phyloP scores from a whole-genome alignment of 2,888 invertebrate genomes.

The Pemphredon lugubris region DNA sequence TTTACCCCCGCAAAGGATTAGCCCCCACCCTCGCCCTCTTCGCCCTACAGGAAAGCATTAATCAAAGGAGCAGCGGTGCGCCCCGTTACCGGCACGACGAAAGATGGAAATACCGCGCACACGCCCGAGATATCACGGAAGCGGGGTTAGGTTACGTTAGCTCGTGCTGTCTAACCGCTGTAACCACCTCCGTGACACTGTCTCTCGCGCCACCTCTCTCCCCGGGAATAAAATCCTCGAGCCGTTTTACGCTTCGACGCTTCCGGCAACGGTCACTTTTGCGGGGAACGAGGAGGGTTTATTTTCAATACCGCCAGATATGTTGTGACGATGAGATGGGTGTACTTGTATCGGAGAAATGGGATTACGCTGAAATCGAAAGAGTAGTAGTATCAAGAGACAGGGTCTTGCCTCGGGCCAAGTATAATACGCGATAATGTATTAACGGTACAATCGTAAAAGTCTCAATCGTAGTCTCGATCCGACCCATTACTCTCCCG shows the following conservation, averaged over 20 bases:
- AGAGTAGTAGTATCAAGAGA: too few relatives aligned
- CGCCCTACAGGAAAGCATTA: conserved; percentile 71
- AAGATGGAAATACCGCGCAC: conserved; percentile 65
- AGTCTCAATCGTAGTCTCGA: too few relatives aligned
- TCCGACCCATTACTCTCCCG: too few relatives aligned
- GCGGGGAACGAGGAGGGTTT: too few relatives aligned
- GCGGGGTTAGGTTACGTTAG: conserved; percentile 47
- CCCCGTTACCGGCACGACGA: conserved; percentile 69
- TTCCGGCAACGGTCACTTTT: conserved; percentile 12
- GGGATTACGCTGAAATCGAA: too few relatives aligned
- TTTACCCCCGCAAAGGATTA: conserved; percentile 54
- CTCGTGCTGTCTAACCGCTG: conserved; percentile 42
- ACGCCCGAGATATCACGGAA: conserved; percentile 58
- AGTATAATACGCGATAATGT: too few relatives aligned
- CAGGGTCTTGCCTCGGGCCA: too few relatives aligned
- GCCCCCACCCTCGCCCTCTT: conserved; percentile 32
- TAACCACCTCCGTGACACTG: conserved; percentile 46
- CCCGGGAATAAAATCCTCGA: conserved; percentile 44
- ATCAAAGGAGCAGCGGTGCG: conserved; percentile 72
- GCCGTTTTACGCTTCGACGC: conserved; percentile 37
- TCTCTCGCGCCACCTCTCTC: conserved; percentile 15
- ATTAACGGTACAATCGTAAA: too few relatives aligned
- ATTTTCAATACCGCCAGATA: too few relatives aligned
- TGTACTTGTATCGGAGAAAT: too few relatives aligned
- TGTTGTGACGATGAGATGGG: too few relatives aligned